Percentiles rank a stretch among this genome's conserved stretches.
Evolutionary conservation across 2,113 vertebrate species (phyloP).

Genomic region (Shinisaurus crocodilurus): DNA sequence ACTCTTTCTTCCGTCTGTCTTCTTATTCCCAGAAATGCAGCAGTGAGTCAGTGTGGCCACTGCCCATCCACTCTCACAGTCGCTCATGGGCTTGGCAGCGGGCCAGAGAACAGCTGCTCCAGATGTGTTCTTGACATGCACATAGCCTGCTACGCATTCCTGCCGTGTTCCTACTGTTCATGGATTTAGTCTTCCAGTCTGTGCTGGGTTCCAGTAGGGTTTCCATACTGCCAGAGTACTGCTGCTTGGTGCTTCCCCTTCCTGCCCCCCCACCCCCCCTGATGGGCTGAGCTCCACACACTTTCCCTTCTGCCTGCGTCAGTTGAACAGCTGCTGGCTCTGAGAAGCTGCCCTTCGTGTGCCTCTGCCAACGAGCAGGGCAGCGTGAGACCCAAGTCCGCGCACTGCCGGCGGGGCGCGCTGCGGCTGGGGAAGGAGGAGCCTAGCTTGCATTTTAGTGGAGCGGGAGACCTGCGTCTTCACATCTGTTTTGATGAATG

Average conservation of each 20-base stretch:
- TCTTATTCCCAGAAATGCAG: background rate
- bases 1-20: background rate
- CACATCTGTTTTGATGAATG: slow-evolving; percentile 75
- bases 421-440: background rate
- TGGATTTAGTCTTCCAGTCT: no score
- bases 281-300: background rate
- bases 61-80: background rate
- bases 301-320: background rate
- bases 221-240: background rate
- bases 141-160: background rate
- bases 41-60: background rate
- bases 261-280: background rate
- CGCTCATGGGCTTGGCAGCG: rapidly evolving
- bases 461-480: slow-evolving; percentile 46
- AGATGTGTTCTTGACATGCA: background rate
- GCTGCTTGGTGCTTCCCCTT: background rate
- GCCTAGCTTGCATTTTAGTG: slow-evolving; percentile 6
- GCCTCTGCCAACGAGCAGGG: background rate
- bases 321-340: background rate
- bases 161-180: background rate
- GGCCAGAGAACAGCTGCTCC: background rate
- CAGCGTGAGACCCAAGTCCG: background rate
- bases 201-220: background rate
- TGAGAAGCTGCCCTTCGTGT: background rate
- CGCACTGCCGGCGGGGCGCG: background rate